Conservation (phyloP, 2,888 invertebrate genomes). For the Drosophila atripex region DNA sequence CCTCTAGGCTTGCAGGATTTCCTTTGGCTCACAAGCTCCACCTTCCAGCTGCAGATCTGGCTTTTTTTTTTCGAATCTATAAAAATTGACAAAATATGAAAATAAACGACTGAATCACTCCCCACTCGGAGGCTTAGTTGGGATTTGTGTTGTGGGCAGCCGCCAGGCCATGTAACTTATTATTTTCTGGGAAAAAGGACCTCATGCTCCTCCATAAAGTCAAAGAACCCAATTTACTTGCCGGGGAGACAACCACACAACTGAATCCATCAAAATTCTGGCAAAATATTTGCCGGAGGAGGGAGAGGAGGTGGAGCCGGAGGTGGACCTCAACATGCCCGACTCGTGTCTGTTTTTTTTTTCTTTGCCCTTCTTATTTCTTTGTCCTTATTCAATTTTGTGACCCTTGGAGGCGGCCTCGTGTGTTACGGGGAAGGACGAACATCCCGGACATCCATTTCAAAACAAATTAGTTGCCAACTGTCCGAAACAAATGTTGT, state of each 20-base stretch:
- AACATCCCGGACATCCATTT: conserved; percentile 41
- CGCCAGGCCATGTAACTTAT: not conserved
- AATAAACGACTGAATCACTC: not conserved
- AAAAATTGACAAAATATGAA: not conserved
- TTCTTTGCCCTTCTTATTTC: not conserved
- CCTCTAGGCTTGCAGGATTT: too few species aligned
- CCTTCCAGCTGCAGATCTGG: not conserved
- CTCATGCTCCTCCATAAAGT: not conserved
- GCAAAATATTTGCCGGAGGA: conserved; percentile 3
- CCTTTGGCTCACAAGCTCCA: not conserved
- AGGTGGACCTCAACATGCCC: not conserved
- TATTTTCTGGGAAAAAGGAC: not conserved
- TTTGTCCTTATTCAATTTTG: conserved; percentile 60
- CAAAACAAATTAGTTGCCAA: conserved; percentile 75
- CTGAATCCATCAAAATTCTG: conserved; percentile 7
- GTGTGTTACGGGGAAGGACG: conserved; percentile 28
- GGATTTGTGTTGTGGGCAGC: not conserved
- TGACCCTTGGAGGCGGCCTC: conserved; percentile 49
- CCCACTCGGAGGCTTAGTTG: not conserved
- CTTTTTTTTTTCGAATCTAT: not conserved
- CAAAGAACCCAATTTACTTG: conserved; percentile 3
- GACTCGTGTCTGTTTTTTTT: conserved; percentile 16
- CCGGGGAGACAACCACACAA: not conserved
- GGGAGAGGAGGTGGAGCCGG: not conserved
- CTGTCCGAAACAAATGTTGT: conserved; percentile 77